Evolutionary conservation across 92 coral and sea anemone genomes (phyloP), one percentile per base, ranked within the genome.

Genomic region (Hydrozoanthus gracilis): DNA sequence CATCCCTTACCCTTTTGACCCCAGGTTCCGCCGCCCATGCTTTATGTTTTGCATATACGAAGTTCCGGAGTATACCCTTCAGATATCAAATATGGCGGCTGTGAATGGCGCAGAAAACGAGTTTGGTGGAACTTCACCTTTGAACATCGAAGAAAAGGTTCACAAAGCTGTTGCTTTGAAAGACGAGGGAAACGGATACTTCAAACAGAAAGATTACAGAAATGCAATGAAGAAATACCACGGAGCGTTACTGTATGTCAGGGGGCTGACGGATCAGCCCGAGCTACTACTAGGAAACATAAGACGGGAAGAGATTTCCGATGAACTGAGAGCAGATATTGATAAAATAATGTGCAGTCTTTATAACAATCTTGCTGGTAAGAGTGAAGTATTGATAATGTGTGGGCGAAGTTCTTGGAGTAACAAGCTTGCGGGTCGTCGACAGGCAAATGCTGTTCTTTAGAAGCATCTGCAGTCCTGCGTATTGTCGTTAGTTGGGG

Each of bases 331-430:
- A 78, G 75, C 83, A 52, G 78, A 78, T 44, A 73, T 76, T 51
- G 74, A 75, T 44, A 90, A 95, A 77, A 76, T 90, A 11, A 91
- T 87, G 73, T 93, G 89, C 58, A 79, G 92, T 64, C 87, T 95
- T 86, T 93, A 93, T 69, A 95, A 95, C 86, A 96, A 96, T 75
- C 89, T 96, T 51, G 98, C 99, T 55, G 99, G 99, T 96, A 90
- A 39, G 87, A 71, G 44, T 3, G 51, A 17, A 74, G 35, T 61
- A 50, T 51, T 68, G 44, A 70, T 89, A 79, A 27, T 27, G 39
- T 27, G 39, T 27, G 39, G 39, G 39, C 39, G 39, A 27, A 27
- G 39, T 27, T 27, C 39, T 27, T 27, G 39, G 39, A 27, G 39
- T 0, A 27, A 27, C 39, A 27, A 27, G 2, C 39, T 27, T 27